Percentiles rank a stretch among this genome's conserved stretches.
These are phyloP conservation scores for Zoroaster sp. DNA, from an alignment of 53 echinoderm and acorn worm genomes.

Conservation along the genomic window DNA sequence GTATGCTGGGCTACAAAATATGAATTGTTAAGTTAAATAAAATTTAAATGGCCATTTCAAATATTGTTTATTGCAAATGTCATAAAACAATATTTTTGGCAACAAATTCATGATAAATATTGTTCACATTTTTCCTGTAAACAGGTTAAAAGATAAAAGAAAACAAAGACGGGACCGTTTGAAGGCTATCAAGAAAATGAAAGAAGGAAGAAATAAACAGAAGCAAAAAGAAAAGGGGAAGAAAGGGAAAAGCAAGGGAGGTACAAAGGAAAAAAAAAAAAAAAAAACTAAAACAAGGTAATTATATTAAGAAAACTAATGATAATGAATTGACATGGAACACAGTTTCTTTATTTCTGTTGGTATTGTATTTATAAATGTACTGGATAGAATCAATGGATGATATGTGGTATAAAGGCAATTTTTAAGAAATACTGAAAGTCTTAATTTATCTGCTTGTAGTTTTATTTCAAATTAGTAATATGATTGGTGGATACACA, in stretches of 20 bases:
- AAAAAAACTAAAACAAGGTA: constrained; percentile 34
- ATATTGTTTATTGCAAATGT: not conserved
- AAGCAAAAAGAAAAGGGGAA: constrained; percentile 68
- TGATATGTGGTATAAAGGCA: too few species aligned
- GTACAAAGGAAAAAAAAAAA: constrained; percentile 50
- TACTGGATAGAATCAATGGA: too few species aligned
- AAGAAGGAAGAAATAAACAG: constrained; percentile 53
- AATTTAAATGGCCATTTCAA: too few species aligned
- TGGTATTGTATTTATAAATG: too few species aligned
- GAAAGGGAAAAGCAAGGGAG: constrained; percentile 54
- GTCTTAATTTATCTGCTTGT: too few species aligned
- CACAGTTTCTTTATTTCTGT: too few species aligned
- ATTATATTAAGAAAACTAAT: constrained; percentile 2
- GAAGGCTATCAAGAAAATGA: constrained; percentile 51
- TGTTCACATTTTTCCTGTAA: not conserved
- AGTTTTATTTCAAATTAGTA: too few species aligned
- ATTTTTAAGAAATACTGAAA: too few species aligned
- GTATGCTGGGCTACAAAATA: too few species aligned
- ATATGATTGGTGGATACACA: too few species aligned
- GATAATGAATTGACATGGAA: not conserved
- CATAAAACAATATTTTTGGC: too few species aligned
- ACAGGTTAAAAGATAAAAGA: constrained; percentile 71
- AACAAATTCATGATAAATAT: not conserved
- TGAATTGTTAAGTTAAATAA: too few species aligned
- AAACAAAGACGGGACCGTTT: constrained; percentile 48